phyloP scores from a whole-genome alignment of 2,888 invertebrate species.

The Hedychridium roseum region DNA sequence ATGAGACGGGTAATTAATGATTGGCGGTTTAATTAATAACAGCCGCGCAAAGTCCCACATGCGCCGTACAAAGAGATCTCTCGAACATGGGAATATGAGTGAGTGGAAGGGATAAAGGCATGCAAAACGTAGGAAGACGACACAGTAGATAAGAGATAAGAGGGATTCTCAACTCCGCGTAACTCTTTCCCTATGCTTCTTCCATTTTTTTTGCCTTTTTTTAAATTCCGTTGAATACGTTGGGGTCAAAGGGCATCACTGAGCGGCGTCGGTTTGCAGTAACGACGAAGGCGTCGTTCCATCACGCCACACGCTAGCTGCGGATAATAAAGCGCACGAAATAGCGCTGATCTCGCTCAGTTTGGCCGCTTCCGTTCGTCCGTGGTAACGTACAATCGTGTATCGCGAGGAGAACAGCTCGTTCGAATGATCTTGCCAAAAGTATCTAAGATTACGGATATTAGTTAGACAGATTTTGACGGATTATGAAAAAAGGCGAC shows the following conservation, averaged over 20 bases:
- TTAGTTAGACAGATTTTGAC: no score
- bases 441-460: no score
- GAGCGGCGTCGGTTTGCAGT: constrained; percentile 18
- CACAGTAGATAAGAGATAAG: constrained; percentile 23
- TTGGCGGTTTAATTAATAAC: no score
- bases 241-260: constrained; percentile 39
- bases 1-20: no score
- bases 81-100: no score
- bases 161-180: constrained; percentile 1
- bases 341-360: constrained; percentile 43
- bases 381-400: not conserved
- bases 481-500: no score
- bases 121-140: no score
- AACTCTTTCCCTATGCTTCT: not conserved
- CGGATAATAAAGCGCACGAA: constrained; percentile 50
- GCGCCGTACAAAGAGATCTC: no score
- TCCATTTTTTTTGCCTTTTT: constrained; percentile 7
- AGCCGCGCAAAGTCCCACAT: no score
- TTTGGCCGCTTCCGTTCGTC: constrained; percentile 24
- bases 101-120: no score
- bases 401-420: no score
- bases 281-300: constrained; percentile 29
- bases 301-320: constrained; percentile 40
- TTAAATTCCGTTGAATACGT: not conserved
- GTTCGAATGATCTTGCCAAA: no score